Evolutionary conservation across 2,113 vertebrate genomes (phyloP), one percentile per base, ranked within the genome.

Genomic region (Seriola dumerili): DNA sequence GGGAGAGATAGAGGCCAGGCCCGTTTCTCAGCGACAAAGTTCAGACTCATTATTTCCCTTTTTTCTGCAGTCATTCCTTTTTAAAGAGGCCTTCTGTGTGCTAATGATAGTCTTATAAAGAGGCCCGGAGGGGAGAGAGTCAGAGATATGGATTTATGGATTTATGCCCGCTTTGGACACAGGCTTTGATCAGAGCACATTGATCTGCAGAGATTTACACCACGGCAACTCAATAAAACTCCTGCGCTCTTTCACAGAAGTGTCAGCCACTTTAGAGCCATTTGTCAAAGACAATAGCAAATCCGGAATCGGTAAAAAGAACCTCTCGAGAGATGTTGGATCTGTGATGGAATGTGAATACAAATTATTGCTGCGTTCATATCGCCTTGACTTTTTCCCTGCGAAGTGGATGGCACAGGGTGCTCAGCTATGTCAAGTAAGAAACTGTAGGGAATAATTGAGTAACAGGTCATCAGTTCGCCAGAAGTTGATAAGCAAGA

Each of bases 191-290:
- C 91, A 92, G 82, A 86, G 86, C 69, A 72, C 90, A 94, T 92
- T 92, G 91, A 94, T 94, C 91, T 91, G 85, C 75, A 85, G 90
- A 94, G 90, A 94, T 94, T 94, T 95, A 94, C 87, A 89, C 89
- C 81, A 44, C 42, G 16, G 80, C 59, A 81, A 83, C 88, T 92
- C 90, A 88, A 92, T 92, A 89, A 86, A 92, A 89, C 76, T 83
- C 76, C 68, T 58, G 75, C 40, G 63, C 77, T 85, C 72, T 77
- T 84, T 88, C 80, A 81, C 84, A 83, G 78, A 83, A 59, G 83
- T 80, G 85, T 80, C 16, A n/a, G 83, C 78, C 71, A 89, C 85
- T 88, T 90, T 78, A 63, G 19, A 84, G 85, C 75, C 83, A 93
- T 93, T 93, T 89, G 81, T 92, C 91, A 90, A 84, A 86, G 81